Evolutionary conservation across 2,888 invertebrate species (phyloP), one percentile per base, ranked within the genome.

Genomic region (Eilema griseolum): DNA sequence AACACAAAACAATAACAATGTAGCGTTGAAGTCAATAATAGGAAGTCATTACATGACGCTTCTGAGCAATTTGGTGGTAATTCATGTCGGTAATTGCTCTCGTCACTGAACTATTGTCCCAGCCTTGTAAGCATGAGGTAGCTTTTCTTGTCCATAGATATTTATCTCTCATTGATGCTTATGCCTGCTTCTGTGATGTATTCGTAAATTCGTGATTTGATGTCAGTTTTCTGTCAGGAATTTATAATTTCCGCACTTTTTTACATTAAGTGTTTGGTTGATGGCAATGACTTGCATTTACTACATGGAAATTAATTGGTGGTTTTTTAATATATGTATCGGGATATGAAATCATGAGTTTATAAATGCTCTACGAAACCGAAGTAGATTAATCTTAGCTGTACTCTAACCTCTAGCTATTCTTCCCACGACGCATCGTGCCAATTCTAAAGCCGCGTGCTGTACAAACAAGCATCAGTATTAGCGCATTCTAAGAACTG

Each of bases 11-110:
- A 16, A 61, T 61, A 59, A 20, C 57, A 72, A 70, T 66, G 20
- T 20, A 7, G 1, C 31, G 66, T 28, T 68, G n/a, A 37, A 72
- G 59, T 70, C 74, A 77, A 79, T 74, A 28, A 72, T 65, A 70
- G 72, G 62, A 74, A 73, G 61, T 70, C 63, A 73, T 77, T 80
- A 75, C 72, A 71, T 69, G 69, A 37, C 61, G 67, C 72, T 71
- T 72, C 68, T 64, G 66, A 79, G 77, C 75, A 79, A 75, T 80
- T 75, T 82, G 66, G 37, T 52, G 71, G 71, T 71, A 80, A 77
- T 73, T 82, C 73, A 68, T 71, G 46, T 46, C 46, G 7, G 46
- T 46, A 46, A 20, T 46, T 5, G 20, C 46, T 46, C 46, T 46
- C 46, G 20, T 20, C 80, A 79, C 72, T 31, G 69, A 46, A 8